phyloP scores from a whole-genome alignment of 2,797 vertebrate species.

The Pangasius krempfi region DNA sequence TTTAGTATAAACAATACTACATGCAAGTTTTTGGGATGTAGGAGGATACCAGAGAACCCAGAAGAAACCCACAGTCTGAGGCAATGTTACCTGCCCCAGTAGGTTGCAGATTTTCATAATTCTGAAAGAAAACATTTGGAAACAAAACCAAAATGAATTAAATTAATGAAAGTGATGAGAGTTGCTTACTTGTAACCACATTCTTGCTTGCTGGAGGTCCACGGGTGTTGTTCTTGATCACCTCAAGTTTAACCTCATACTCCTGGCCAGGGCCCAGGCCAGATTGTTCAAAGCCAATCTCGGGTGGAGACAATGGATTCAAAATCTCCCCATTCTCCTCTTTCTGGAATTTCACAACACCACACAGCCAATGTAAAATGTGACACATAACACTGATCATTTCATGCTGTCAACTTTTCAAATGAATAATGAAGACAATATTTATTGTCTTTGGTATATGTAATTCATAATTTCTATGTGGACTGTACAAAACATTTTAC shows the following conservation, averaged over 20 bases:
- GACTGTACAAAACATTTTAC: not conserved
- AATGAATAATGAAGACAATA: not conserved
- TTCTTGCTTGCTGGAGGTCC: conserved; percentile 88
- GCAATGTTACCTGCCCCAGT: not conserved
- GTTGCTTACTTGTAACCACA: conserved; percentile 88
- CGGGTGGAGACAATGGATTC: conserved; percentile 85
- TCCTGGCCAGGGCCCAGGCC: conserved; percentile 94
- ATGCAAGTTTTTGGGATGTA: not conserved
- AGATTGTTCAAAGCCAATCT: conserved; percentile 92
- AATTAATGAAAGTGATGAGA: conserved; percentile 2
- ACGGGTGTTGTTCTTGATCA: conserved; percentile 91
- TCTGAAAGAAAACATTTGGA: not conserved
- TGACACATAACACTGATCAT: not conserved
- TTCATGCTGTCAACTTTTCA: conserved; percentile 14
- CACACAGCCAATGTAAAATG: conserved; percentile 9
- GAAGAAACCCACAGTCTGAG: too few species aligned
- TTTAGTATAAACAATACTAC: not conserved
- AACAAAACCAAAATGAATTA: not conserved
- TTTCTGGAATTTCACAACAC: conserved; percentile 78
- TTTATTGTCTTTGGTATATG: conserved; percentile 1
- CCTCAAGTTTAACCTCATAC: conserved; percentile 93
- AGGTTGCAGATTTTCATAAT: not conserved
- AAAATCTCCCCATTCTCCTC: conserved; percentile 92
- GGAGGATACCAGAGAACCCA: not conserved
- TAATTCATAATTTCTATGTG: not conserved